A percentile compares a stretch with the other conserved stretches of the same genome.
phyloP scores from a whole-genome alignment of 2,888 invertebrate species.

The Pristionchus exspectatus region DNA sequence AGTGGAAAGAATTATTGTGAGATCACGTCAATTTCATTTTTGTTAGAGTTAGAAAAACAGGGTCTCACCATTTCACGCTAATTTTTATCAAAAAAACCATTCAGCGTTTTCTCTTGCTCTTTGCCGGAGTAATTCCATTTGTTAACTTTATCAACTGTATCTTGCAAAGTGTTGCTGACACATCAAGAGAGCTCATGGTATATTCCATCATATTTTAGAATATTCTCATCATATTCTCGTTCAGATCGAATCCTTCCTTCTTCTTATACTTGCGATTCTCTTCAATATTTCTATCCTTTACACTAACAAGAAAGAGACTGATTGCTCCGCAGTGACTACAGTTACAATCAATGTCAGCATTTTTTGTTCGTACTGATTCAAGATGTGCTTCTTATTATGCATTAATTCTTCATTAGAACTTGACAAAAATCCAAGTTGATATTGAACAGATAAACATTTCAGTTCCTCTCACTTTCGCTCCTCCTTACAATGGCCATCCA shows the following conservation, averaged over 20 bases:
- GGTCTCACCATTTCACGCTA: too few species aligned
- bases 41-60: background rate
- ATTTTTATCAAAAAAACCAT: background rate
- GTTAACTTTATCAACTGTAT: background rate
- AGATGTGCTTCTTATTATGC: too few species aligned
- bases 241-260: background rate
- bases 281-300: background rate
- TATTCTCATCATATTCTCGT: background rate
- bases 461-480: background rate
- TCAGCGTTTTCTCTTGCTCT: background rate
- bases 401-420: too few species aligned
- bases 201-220: background rate
- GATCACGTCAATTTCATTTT: background rate
- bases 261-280: background rate
- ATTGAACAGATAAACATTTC: background rate
- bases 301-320: background rate
- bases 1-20: background rate
- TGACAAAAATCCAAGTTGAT: too few species aligned
- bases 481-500: background rate
- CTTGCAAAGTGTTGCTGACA: background rate
- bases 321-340: background rate
- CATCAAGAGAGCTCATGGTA: background rate
- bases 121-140: background rate
- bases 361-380: background rate
- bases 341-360: background rate